Conservation (phyloP, 1,140 invertebrate genomes). For the Cydia splendana region DNA sequence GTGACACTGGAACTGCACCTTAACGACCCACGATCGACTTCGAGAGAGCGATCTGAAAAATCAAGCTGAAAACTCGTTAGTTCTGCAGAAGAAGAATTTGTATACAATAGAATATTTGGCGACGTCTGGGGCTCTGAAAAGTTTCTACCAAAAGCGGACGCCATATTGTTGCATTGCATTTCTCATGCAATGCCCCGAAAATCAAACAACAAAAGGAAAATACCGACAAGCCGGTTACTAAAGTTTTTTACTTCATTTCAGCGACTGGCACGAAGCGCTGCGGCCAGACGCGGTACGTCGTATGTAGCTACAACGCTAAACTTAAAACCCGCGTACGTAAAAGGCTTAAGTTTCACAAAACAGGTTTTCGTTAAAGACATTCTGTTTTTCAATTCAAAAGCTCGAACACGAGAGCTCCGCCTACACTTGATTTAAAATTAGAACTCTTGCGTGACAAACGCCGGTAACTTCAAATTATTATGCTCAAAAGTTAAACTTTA, state of each 20-base stretch:
- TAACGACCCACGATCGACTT: neutral
- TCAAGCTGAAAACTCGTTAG: slow-evolving; percentile 39
- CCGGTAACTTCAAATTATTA: slow-evolving; percentile 72
- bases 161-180: slow-evolving; percentile 77
- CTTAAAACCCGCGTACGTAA: slow-evolving; percentile 71
- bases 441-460: slow-evolving; percentile 78
- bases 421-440: slow-evolving; percentile 80
- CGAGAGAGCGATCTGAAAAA: slow-evolving; percentile 35
- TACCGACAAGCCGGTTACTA: slow-evolving; percentile 76
- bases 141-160: slow-evolving; percentile 41
- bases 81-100: neutral
- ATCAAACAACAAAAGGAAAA: slow-evolving; percentile 76
- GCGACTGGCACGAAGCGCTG: slow-evolving; percentile 45
- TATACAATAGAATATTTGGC: neutral
- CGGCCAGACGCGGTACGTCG: slow-evolving; percentile 56
- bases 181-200: slow-evolving; percentile 78
- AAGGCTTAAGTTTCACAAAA: slow-evolving; percentile 78
- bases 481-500: slow-evolving; percentile 77
- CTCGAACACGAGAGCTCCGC: slow-evolving; percentile 73
- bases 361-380: slow-evolving; percentile 76
- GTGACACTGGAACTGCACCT: slow-evolving; percentile 23
- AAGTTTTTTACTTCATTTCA: slow-evolving; percentile 78
- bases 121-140: neutral
- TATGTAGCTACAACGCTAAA: slow-evolving; percentile 64
- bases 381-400: slow-evolving; percentile 78